phyloP scores from a whole-genome alignment of 2,888 invertebrate genomes.

The Mamestra brassicae region DNA sequence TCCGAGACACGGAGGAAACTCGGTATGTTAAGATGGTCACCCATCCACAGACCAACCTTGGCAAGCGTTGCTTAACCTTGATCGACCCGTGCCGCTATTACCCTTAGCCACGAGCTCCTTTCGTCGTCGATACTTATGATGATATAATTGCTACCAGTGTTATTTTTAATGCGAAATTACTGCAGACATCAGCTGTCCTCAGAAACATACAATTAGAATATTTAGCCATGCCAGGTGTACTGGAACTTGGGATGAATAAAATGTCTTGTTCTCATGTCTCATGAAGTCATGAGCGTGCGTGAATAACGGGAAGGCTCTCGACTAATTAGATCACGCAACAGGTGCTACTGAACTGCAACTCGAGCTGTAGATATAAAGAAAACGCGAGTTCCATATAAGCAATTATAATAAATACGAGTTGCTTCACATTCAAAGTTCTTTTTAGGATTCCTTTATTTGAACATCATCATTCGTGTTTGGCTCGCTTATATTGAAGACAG shows the following conservation, averaged over 20 bases:
- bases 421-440: constrained; percentile 1
- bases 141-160: too few relatives aligned
- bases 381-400: constrained; percentile 19
- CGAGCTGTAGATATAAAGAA: constrained; percentile 3
- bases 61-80: too few relatives aligned
- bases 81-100: too few relatives aligned
- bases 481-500: too few relatives aligned
- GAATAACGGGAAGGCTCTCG: constrained; percentile 28
- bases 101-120: too few relatives aligned
- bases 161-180: neutral
- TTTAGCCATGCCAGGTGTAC: neutral
- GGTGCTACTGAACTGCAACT: constrained; percentile 22
- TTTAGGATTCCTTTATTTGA: neutral
- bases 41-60: too few relatives aligned
- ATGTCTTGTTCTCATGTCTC: neutral
- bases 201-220: neutral
- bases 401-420: constrained; percentile 13
- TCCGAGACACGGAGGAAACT: too few relatives aligned
- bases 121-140: too few relatives aligned
- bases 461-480: too few relatives aligned
- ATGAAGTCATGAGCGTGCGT: neutral
- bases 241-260: constrained; percentile 11
- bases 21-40: too few relatives aligned
- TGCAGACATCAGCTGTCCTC: neutral
- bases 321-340: constrained; percentile 44